Evolutionary conservation across 2,113 vertebrate genomes (phyloP).

Genomic region (Cryptoleucopteryx plumbea): DNA sequence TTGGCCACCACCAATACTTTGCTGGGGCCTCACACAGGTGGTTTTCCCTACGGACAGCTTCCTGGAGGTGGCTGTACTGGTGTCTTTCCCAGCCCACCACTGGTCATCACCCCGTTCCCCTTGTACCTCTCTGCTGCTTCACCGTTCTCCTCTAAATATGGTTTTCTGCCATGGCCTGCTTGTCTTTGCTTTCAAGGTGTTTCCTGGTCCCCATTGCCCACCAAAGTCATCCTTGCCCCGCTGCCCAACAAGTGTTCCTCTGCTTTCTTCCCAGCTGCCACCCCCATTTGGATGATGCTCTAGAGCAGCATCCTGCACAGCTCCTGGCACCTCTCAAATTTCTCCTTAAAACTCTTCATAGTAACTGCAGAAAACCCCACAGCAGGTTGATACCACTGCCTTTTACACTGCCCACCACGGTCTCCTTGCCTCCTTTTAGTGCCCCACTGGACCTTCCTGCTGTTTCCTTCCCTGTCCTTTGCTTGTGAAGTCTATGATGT

Average conservation of each 20-base stretch:
- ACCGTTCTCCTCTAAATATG: fast-evolving
- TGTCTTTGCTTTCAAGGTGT: not conserved
- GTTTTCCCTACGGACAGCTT: not conserved
- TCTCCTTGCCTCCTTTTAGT: not conserved
- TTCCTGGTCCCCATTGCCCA: not conserved
- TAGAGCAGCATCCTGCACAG: not conserved
- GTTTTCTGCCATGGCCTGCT: not conserved
- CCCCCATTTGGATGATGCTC: not conserved
- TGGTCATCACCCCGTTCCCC: fast-evolving
- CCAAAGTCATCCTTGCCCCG: not conserved
- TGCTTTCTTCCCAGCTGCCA: not conserved
- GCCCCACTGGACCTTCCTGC: not conserved
- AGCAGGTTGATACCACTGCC: not conserved
- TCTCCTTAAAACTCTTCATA: not conserved
- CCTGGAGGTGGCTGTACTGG: not conserved
- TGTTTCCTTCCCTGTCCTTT: not conserved
- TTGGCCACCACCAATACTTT: not conserved
- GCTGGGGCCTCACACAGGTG: fast-evolving
- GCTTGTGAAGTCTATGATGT: not conserved
- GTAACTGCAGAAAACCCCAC: not conserved
- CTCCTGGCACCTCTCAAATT: not conserved
- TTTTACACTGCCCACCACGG: fast-evolving
- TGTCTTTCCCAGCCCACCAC: not conserved
- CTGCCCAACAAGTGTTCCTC: not conserved
- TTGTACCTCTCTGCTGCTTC: not conserved